Percentiles rank a stretch among this genome's conserved stretches.
Evolutionary conservation across 1,140 invertebrate genomes (phyloP).

Genomic region (Calosoma granatense): DNA sequence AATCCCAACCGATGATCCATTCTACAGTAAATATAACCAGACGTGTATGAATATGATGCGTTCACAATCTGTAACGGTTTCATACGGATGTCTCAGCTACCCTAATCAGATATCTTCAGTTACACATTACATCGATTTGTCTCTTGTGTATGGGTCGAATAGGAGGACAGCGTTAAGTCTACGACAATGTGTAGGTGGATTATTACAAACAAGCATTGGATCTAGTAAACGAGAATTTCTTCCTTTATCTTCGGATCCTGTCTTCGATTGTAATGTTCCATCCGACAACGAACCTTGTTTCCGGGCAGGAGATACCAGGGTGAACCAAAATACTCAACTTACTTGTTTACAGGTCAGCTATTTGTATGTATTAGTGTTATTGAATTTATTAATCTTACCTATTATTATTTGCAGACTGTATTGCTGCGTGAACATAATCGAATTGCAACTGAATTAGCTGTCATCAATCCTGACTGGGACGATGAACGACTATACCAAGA

Average conservation of each 20-base stretch:
- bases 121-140: conserved; percentile 70
- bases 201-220: conserved; percentile 46
- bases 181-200: conserved; percentile 48
- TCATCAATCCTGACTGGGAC: conserved; percentile 48
- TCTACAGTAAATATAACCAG: conserved; percentile 36
- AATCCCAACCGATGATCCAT: conserved; percentile 50
- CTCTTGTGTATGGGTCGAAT: conserved; percentile 62
- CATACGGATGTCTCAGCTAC: background rate
- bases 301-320: conserved; percentile 58
- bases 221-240: conserved; percentile 53
- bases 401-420: conserved; percentile 31
- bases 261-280: conserved; percentile 40
- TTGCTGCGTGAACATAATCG: conserved; percentile 47
- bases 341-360: conserved; percentile 28
- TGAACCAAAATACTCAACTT: conserved; percentile 72
- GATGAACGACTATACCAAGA: conserved; percentile 52
- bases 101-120: conserved; percentile 36
- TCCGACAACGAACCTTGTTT: conserved; percentile 43
- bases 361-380: background rate
- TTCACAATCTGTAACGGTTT: background rate
- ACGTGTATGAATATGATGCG: conserved; percentile 15
- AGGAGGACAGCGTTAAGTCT: conserved; percentile 42
- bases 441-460: conserved; percentile 40
- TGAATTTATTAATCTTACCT: conserved; percentile 32
- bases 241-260: conserved; percentile 44